phyloP scores from a whole-genome alignment of 2,113 vertebrate genomes.

The Pica pica region DNA sequence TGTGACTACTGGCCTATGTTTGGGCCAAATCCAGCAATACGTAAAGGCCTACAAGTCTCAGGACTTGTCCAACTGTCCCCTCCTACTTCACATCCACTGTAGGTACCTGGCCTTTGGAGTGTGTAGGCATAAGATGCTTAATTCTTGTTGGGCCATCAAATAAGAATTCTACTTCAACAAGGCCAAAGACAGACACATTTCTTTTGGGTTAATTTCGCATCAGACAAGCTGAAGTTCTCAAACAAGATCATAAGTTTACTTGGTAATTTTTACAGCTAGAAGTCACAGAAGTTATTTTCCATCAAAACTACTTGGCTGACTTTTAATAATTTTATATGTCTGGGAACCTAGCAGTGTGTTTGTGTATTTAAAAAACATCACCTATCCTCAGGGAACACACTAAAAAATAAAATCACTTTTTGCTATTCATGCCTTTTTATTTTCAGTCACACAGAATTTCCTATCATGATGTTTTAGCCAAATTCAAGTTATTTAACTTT shows the following conservation, averaged over 20 bases:
- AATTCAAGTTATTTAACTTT: neutral
- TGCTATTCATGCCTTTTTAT: neutral
- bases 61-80: neutral
- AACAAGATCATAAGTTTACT: neutral
- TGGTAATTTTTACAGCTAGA: neutral
- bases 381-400: neutral
- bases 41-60: neutral
- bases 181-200: neutral
- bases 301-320: neutral
- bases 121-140: neutral
- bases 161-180: neutral
- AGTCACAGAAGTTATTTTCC: neutral
- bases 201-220: neutral
- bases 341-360: neutral
- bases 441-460: neutral
- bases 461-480: neutral
- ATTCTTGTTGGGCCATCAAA: neutral
- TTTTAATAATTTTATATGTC: neutral
- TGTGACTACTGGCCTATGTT: neutral
- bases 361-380: neutral
- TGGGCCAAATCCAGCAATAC: neutral
- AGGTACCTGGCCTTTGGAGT: neutral
- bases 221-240: neutral
- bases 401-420: neutral
- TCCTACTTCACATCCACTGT: neutral